phyloP scores from a whole-genome alignment of 2,113 vertebrate genomes.

The Diglossa brunneiventris region DNA sequence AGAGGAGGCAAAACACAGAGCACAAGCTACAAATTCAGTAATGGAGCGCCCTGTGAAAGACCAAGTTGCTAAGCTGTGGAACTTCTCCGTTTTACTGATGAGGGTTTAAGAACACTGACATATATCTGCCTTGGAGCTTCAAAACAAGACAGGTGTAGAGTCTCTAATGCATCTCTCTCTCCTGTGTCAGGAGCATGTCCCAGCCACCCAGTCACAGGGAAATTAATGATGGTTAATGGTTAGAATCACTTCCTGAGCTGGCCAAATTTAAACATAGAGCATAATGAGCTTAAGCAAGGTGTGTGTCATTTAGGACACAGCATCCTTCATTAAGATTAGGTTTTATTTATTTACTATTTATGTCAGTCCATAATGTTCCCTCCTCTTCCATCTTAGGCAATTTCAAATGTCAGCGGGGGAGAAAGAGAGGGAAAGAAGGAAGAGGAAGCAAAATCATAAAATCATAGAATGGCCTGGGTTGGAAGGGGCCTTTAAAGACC shows the following conservation, averaged over 20 bases:
- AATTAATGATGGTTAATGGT: neutral
- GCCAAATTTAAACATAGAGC: neutral
- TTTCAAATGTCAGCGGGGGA: accelerated
- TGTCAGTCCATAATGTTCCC: neutral
- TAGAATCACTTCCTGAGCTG: neutral
- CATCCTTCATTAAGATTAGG: neutral
- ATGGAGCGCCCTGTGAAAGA: neutral
- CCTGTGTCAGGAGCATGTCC: neutral
- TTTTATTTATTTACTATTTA: neutral
- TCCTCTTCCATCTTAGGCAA: neutral
- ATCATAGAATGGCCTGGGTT: neutral
- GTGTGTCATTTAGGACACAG: neutral
- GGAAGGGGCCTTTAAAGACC: neutral
- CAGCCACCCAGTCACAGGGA: neutral
- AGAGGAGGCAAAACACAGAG: neutral
- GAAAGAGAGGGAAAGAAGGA: neutral
- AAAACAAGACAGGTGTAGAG: neutral
- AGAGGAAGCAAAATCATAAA: neutral
- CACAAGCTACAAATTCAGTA: neutral
- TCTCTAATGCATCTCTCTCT: neutral
- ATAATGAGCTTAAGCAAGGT: neutral
- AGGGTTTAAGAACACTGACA: neutral
- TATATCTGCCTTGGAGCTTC: neutral
- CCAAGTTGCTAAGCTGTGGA: neutral
- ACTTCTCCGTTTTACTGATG: accelerated